phyloP scores from a whole-genome alignment of 2,888 invertebrate genomes.

The Protonemura montana region DNA sequence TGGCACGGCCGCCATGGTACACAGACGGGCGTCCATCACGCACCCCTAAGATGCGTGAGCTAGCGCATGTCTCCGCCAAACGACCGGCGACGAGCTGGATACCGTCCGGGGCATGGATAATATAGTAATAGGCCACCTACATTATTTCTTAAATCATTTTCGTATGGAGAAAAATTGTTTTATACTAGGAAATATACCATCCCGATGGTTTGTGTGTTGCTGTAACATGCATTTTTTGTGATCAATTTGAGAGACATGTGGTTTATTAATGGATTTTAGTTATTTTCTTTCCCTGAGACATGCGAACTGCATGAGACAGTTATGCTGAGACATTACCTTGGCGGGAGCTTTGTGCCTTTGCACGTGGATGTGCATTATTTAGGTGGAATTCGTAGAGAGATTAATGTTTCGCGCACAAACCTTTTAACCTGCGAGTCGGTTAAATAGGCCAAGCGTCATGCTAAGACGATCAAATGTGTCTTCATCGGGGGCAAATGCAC shows the following conservation, averaged over 20 bases:
- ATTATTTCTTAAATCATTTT: slow-evolving; percentile 23
- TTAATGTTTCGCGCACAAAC: not conserved
- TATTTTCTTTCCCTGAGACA: not conserved
- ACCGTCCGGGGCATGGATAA: not conserved
- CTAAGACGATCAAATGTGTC: not conserved
- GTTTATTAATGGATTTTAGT: slow-evolving; percentile 5
- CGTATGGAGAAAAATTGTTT: not conserved
- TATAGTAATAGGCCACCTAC: not conserved
- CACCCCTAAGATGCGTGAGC: slow-evolving; percentile 5
- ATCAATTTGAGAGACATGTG: slow-evolving; percentile 4
- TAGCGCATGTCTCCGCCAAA: not conserved
- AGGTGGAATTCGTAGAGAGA: not conserved
- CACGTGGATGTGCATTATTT: not conserved
- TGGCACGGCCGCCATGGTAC: not conserved
- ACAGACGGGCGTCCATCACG: not conserved
- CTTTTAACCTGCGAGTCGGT: not conserved
- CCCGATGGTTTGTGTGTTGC: not conserved
- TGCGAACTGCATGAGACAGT: not conserved
- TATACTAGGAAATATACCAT: not conserved
- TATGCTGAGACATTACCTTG: not conserved
- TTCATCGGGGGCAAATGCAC: not conserved
- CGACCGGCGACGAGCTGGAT: not conserved
- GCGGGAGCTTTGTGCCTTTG: not conserved
- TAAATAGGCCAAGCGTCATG: not conserved
- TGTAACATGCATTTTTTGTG: not conserved